These are phyloP conservation scores for Mormyrus hasselquistii DNA, from an alignment of 2,797 vertebrate species.

Conservation along the genomic window DNA sequence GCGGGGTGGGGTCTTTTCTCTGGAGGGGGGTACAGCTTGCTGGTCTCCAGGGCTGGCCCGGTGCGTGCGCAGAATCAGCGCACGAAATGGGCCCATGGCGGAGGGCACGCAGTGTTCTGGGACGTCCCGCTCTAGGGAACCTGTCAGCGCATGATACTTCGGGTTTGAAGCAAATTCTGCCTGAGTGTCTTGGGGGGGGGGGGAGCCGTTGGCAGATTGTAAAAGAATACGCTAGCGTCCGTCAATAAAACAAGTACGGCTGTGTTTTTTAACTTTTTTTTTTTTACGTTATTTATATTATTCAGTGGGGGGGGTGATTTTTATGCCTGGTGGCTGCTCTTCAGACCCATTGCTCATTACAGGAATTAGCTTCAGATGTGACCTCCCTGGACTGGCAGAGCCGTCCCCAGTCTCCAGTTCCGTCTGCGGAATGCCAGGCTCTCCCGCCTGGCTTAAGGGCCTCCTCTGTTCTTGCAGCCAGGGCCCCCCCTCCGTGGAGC, in stretches of 20 bases:
- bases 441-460: not conserved
- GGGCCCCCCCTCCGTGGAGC: not conserved
- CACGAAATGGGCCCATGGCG: too few relatives aligned
- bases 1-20: not conserved
- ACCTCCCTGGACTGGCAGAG: not conserved
- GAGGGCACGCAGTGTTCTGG: not conserved
- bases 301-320: not conserved
- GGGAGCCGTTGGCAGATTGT: not conserved
- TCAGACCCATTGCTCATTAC: not conserved
- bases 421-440: conserved; percentile 19
- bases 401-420: not conserved
- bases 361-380: conserved; percentile 1
- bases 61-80: not conserved
- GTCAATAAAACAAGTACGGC: not conserved
- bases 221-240: not conserved
- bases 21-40: not conserved
- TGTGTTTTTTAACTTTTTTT: not conserved
- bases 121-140: not conserved
- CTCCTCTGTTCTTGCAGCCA: not conserved
- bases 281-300: not conserved
- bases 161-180: not conserved
- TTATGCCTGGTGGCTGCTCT: not conserved
- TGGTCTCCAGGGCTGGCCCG: not conserved
- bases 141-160: not conserved
- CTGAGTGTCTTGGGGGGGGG: not conserved